A percentile compares a stretch with the other conserved stretches of the same genome.
Conservation (phyloP, 2,113 vertebrate genomes). For the Telmatochromis sp. region DNA sequence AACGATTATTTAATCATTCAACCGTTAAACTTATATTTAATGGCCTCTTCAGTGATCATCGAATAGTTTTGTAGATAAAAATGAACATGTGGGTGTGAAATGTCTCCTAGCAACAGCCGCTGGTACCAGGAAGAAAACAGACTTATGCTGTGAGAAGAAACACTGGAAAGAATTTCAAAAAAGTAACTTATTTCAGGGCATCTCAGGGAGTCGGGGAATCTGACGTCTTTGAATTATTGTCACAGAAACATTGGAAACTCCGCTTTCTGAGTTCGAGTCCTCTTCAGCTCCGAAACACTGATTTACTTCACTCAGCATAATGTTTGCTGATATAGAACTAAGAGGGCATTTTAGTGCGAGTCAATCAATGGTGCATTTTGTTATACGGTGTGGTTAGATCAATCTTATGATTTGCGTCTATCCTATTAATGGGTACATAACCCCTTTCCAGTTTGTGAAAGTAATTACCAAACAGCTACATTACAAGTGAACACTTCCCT, state of each 20-base stretch:
- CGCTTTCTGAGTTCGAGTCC: background rate
- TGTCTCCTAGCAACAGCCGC: constrained; percentile 44
- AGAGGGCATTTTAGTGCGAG: background rate
- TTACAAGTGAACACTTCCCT: background rate
- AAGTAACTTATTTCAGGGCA: background rate
- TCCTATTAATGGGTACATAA: background rate
- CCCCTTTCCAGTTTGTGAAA: background rate
- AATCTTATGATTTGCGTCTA: background rate
- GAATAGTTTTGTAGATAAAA: constrained; percentile 7
- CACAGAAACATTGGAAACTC: background rate
- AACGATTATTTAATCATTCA: background rate
- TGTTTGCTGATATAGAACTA: background rate
- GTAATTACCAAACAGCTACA: background rate
- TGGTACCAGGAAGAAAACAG: constrained; percentile 16
- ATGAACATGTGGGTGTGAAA: constrained; percentile 8
- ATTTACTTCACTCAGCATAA: background rate
- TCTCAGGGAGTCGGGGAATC: background rate
- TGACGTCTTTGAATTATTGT: background rate
- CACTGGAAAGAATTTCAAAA: background rate
- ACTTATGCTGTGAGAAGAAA: background rate
- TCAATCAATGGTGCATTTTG: background rate
- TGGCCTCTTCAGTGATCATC: background rate
- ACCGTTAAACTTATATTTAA: background rate
- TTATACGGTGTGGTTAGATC: background rate
- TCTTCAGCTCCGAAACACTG: background rate